Percentiles rank a stretch among this genome's conserved stretches.
phyloP scores from a whole-genome alignment of 2,113 vertebrate genomes.

The Cromileptes altivelis region DNA sequence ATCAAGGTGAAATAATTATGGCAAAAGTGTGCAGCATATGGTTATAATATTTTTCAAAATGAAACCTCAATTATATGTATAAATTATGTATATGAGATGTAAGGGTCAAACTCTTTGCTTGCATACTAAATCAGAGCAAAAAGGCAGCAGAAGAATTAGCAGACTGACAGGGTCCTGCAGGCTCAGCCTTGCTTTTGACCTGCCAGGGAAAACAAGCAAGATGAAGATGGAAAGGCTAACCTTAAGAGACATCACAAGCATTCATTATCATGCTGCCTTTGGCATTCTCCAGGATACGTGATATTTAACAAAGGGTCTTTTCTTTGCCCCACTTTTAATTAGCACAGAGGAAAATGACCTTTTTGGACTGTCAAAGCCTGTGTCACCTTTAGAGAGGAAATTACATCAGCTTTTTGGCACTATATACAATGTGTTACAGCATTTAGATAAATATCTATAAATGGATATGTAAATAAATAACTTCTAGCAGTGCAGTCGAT shows the following conservation, averaged over 20 bases:
- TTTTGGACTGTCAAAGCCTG: conserved; percentile 60
- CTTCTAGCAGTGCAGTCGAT: not conserved
- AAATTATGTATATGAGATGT: conserved; percentile 5
- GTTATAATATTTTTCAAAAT: not conserved
- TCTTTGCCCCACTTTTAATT: conserved; percentile 65
- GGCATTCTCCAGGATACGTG: conserved; percentile 67
- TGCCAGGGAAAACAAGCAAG: conserved; percentile 33
- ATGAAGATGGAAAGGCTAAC: conserved; percentile 61
- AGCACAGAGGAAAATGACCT: conserved; percentile 73
- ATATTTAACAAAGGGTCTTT: conserved; percentile 75
- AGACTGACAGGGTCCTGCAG: conserved; percentile 33
- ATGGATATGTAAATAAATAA: not conserved
- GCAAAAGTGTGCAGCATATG: not conserved
- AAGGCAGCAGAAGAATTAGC: conserved; percentile 18
- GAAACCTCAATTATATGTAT: not conserved
- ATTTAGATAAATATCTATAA: not conserved
- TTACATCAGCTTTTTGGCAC: conserved; percentile 15
- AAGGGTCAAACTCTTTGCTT: conserved; percentile 27
- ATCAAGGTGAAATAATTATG: not conserved
- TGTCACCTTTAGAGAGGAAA: conserved; percentile 35
- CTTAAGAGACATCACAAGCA: conserved; percentile 62
- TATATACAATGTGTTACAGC: not conserved
- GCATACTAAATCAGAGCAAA: conserved; percentile 56
- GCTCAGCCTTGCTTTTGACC: conserved; percentile 39
- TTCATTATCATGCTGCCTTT: conserved; percentile 76